phyloP scores from a whole-genome alignment of 2,797 vertebrate genomes.

The Centroberyx gerrardi region DNA sequence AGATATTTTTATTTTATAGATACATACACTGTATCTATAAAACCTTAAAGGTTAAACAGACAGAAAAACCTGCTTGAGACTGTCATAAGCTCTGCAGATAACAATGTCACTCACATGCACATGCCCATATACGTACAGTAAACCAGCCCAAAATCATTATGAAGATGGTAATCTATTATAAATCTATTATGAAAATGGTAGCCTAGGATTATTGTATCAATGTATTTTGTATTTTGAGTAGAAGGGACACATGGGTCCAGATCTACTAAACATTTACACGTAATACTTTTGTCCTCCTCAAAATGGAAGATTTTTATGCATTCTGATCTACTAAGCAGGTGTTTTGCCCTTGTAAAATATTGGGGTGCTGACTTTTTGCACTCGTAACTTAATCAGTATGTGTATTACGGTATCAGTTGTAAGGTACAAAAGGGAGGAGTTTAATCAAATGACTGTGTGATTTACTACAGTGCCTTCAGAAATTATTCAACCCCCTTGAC shows the following conservation, averaged over 20 bases:
- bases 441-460: no score
- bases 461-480: no score
- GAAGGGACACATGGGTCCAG: neutral
- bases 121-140: neutral
- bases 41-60: slow-evolving; percentile 22
- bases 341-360: slow-evolving; percentile 15
- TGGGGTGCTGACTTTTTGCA: neutral
- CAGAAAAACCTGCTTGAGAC: neutral
- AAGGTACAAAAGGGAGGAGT: no score
- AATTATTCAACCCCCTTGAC: no score
- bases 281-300: neutral
- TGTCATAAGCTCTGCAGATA: neutral
- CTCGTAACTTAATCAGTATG: no score
- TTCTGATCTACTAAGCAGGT: neutral
- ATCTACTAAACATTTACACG: slow-evolving; percentile 6
- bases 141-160: no score
- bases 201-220: slow-evolving; percentile 7
- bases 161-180: no score
- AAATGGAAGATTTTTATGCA: neutral
- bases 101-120: neutral
- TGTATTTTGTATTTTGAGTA: slow-evolving; percentile 24
- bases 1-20: neutral
- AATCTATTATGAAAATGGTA: no score
- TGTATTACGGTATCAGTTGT: no score
- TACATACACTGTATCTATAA: slow-evolving; percentile 23